Conservation (phyloP, 2,888 invertebrate species). For the Leptinotarsa haldemani region DNA sequence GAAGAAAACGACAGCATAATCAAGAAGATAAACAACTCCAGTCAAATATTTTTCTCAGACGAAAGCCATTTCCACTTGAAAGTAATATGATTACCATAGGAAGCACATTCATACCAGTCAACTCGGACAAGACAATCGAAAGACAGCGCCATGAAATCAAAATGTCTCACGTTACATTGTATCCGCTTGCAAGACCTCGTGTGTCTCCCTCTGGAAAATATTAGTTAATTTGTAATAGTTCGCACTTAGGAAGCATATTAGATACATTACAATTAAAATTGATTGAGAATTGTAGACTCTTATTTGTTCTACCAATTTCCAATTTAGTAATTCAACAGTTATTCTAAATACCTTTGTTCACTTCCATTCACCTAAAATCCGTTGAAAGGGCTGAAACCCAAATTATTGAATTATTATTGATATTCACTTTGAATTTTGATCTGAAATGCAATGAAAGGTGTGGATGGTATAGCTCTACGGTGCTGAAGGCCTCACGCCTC, state of each 20-base stretch:
- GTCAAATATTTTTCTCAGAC: constrained; percentile 29
- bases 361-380: too few relatives aligned
- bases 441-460: too few relatives aligned
- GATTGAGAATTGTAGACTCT: too few relatives aligned
- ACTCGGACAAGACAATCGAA: constrained; percentile 43
- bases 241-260: not conserved
- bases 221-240: not conserved
- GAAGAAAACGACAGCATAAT: constrained; percentile 68
- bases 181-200: constrained; percentile 58
- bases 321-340: too few relatives aligned
- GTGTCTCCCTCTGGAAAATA: constrained; percentile 31
- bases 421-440: too few relatives aligned
- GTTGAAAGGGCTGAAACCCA: too few relatives aligned
- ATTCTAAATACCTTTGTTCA: too few relatives aligned
- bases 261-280: not conserved
- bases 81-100: constrained; percentile 55
- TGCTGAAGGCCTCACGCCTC: too few relatives aligned
- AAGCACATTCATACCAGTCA: constrained; percentile 56
- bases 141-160: constrained; percentile 50
- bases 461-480: too few relatives aligned
- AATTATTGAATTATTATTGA: too few relatives aligned
- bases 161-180: constrained; percentile 56
- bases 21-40: constrained; percentile 53
- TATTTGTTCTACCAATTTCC: too few relatives aligned
- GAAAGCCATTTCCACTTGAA: constrained; percentile 35